phyloP scores from a whole-genome alignment of 1,140 invertebrate genomes.

The Nephila pilipes region DNA sequence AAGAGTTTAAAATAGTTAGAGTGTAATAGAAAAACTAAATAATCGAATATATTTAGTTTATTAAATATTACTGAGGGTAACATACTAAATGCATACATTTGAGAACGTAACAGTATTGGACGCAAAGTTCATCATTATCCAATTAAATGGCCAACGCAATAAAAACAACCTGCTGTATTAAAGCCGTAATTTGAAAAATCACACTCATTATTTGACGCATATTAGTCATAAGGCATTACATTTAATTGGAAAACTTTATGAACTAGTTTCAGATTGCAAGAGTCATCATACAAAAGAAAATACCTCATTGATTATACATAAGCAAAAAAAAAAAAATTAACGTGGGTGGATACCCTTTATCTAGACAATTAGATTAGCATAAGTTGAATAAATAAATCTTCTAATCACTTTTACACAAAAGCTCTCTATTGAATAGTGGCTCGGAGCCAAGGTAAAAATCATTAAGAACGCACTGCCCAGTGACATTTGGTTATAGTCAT shows the following conservation, averaged over 20 bases:
- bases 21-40: too few species aligned
- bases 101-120: too few species aligned
- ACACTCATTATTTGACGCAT: too few species aligned
- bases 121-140: too few species aligned
- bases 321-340: neutral
- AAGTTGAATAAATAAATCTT: constrained; percentile 33
- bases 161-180: too few species aligned
- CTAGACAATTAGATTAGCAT: constrained; percentile 16
- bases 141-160: too few species aligned
- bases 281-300: neutral
- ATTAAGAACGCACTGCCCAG: neutral
- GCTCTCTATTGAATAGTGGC: neutral
- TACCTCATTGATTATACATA: neutral
- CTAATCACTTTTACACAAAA: constrained; percentile 20
- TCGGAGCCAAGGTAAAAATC: neutral
- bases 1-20: too few species aligned
- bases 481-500: constrained; percentile 3
- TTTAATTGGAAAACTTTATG: neutral
- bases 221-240: too few species aligned
- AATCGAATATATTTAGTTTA: too few species aligned
- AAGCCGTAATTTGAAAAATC: too few species aligned
- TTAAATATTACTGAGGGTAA: too few species aligned
- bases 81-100: too few species aligned
- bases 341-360: neutral
- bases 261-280: neutral